Conservation (phyloP, 1,140 invertebrate species). For the Teleogryllus occipitalis region DNA sequence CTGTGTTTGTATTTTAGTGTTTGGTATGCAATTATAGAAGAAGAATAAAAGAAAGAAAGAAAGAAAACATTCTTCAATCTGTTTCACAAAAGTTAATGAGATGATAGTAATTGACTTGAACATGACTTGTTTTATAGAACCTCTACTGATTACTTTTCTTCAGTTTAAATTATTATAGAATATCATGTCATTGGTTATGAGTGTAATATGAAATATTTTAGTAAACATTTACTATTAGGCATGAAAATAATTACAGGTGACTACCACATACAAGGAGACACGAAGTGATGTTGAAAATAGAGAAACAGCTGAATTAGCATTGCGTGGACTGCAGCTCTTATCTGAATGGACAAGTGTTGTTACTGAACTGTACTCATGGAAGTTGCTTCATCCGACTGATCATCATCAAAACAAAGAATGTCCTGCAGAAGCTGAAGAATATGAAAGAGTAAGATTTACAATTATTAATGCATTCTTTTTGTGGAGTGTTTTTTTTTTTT, state of each 20-base stretch:
- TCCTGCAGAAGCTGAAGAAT: constrained; percentile 96
- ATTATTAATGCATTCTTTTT: not conserved
- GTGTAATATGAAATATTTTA: no score
- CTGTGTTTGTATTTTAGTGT: no score
- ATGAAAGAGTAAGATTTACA: constrained; percentile 69
- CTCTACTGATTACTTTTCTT: no score
- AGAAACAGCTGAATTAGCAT: constrained; percentile 82
- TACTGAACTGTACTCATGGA: constrained; percentile 97
- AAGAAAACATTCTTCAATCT: no score
- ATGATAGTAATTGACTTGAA: no score
- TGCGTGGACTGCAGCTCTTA: constrained; percentile 85
- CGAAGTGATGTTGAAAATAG: constrained; percentile 88
- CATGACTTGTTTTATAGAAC: no score
- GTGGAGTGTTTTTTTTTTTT: not conserved
- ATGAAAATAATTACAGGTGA: constrained; percentile 45
- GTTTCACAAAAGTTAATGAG: no score
- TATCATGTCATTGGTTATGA: no score
- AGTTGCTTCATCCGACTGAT: constrained; percentile 94
- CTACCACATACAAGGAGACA: constrained; percentile 88
- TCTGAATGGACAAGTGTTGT: constrained; percentile 97
- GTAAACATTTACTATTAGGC: not conserved
- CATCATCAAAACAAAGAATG: constrained; percentile 94
- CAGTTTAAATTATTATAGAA: no score
- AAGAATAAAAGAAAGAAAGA: no score
- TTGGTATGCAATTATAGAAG: no score